Evolutionary conservation across 2,113 vertebrate genomes (phyloP), one percentile per base, ranked within the genome.

Genomic region (Myotis yumanensis): DNA sequence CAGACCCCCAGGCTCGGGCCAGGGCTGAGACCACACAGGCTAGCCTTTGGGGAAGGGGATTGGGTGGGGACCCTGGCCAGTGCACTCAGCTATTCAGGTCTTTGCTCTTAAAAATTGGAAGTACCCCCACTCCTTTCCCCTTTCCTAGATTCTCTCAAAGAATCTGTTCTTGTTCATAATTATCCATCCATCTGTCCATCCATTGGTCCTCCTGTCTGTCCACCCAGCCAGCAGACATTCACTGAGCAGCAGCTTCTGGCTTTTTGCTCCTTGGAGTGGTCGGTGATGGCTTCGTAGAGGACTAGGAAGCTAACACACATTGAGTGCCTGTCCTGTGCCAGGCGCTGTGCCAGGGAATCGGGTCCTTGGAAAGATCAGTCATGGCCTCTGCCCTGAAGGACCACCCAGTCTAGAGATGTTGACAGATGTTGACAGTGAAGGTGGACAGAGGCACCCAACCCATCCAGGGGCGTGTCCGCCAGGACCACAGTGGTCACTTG

Each of bases 1-100:
- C 16, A 54, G 80, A 72, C 43, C 73, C 66, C 87, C 40, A 81
- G 77, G 30, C 75, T 93, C 64, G 37, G 80, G 62, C 66, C 43
- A 89, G 68, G 62, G 28, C 80, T 75, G 62, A 91, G 80, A 91
- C 92, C 93, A 91, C 91, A 89, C 79, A 91, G 71, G 7, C 52
- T 84, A 80, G 75, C 87, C 91, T 95, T 89, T 52, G 22, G 68
- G 77, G 62, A 94, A 66, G 22, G 43, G 66, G 22, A 23, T 4
- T 62, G 6, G 52, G 48, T 14, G 16, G 46, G 28, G 79, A 89
- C 51, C n/a, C 81, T 37, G 69, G 79, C 79, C 57, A 59, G 7
- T 7, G 6, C 16, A 59, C 17, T 82, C 37, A 46, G 30, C 52
- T 35, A 11, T 23, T 76, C 40, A 40, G 4, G 10, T 82, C 68